Percentiles rank a stretch among this genome's conserved stretches.
These are phyloP conservation scores for Xiphorhynchus elegans DNA, from an alignment of 2,113 vertebrate genomes.

Conservation along the genomic window DNA sequence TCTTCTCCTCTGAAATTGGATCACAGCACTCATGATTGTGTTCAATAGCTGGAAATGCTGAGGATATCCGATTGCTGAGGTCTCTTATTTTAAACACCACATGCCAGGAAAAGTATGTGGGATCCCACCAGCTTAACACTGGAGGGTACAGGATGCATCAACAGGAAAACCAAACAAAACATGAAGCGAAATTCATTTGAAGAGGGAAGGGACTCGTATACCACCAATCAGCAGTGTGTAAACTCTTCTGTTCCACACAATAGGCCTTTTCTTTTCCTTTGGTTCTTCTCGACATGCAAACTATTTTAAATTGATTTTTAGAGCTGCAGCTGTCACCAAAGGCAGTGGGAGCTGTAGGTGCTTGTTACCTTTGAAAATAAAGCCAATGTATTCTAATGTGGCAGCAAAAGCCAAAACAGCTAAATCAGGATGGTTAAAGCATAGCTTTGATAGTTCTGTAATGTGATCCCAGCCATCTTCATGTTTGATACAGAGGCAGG, in stretches of 20 bases:
- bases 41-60: constrained; percentile 81
- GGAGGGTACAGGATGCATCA: constrained; percentile 74
- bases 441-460: neutral
- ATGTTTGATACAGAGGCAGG: neutral
- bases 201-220: constrained; percentile 50
- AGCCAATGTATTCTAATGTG: neutral
- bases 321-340: constrained; percentile 14
- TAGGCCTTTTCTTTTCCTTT: constrained; percentile 11
- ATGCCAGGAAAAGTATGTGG: constrained; percentile 73
- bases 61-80: constrained; percentile 79
- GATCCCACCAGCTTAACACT: constrained; percentile 61
- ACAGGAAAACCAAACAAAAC: constrained; percentile 74
- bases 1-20: constrained; percentile 75
- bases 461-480: neutral
- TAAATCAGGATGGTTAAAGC: constrained; percentile 9
- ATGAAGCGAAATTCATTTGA: constrained; percentile 70
- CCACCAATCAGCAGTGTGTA: constrained; percentile 28
- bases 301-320: constrained; percentile 21
- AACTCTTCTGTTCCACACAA: neutral
- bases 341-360: constrained; percentile 14
- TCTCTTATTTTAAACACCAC: constrained; percentile 73
- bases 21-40: constrained; percentile 66
- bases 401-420: neutral
- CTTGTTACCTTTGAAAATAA: constrained; percentile 52
- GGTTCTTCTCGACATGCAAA: constrained; percentile 21